phyloP scores from a whole-genome alignment of 92 coral and sea anemone genomes.

The Epizoanthus ramosus region DNA sequence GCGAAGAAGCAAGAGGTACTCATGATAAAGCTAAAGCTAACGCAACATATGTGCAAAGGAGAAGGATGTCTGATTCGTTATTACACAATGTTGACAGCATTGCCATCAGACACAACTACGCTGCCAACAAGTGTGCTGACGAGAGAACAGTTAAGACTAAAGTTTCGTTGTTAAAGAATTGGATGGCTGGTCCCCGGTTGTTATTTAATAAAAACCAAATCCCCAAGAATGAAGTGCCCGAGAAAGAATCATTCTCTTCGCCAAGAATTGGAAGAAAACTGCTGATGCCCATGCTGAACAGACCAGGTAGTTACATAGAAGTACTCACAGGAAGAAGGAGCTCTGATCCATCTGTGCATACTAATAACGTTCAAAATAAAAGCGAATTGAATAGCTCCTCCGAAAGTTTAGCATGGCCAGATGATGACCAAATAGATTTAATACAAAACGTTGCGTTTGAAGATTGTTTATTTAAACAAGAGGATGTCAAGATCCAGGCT shows the following conservation, averaged over 20 bases:
- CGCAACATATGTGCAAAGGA: background rate
- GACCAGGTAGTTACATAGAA: constrained; percentile 21
- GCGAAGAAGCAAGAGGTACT: background rate
- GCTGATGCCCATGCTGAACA: constrained; percentile 36
- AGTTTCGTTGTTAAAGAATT: constrained; percentile 5
- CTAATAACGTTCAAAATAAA: background rate
- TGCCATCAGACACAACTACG: constrained; percentile 4
- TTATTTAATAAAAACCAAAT: constrained; percentile 18
- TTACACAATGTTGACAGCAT: constrained; percentile 18
- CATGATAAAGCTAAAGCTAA: background rate
- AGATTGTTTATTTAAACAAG: constrained; percentile 27
- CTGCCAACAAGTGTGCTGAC: constrained; percentile 13
- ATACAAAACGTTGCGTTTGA: constrained; percentile 8
- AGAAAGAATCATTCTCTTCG: constrained; percentile 12
- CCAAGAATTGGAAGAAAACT: constrained; percentile 36
- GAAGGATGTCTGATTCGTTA: constrained; percentile 32
- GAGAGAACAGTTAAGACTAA: constrained; percentile 20
- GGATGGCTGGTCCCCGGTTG: constrained; percentile 7
- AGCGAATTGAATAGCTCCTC: background rate
- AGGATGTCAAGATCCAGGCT: constrained; percentile 29
- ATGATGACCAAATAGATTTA: constrained; percentile 5
- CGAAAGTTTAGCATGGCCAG: constrained; percentile 20
- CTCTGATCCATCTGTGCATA: constrained; percentile 11
- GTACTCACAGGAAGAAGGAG: constrained; percentile 16
- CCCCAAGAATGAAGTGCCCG: background rate